Conservation (phyloP, 2,888 invertebrate species). For the Zaprionus lineosus region DNA sequence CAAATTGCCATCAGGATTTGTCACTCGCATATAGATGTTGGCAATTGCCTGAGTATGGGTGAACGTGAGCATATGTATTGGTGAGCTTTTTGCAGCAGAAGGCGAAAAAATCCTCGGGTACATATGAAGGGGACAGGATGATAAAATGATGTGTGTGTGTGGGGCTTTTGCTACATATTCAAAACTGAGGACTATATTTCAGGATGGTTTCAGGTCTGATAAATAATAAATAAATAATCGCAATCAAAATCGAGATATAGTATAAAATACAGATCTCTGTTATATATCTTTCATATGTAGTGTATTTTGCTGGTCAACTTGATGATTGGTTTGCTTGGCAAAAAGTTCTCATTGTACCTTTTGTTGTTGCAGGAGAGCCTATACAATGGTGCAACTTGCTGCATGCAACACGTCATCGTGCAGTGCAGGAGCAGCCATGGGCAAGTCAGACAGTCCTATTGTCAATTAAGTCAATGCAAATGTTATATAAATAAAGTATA, state of each 20-base stretch:
- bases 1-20: too few relatives aligned
- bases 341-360: conserved; percentile 23
- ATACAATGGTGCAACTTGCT: conserved; percentile 16
- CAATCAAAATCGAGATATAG: too few relatives aligned
- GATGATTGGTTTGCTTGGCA: conserved; percentile 2
- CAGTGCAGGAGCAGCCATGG: conserved; percentile 26
- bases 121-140: not conserved
- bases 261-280: not conserved
- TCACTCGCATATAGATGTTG: too few relatives aligned
- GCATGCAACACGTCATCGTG: conserved; percentile 67
- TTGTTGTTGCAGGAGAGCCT: conserved; percentile 5
- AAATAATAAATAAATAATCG: too few relatives aligned
- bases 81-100: too few relatives aligned
- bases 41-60: too few relatives aligned
- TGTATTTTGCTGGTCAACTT: conserved; percentile 11
- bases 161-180: too few relatives aligned
- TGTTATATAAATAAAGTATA: conserved; percentile 56
- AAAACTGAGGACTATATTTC: too few relatives aligned
- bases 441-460: conserved; percentile 50
- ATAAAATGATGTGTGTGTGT: too few relatives aligned
- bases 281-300: not conserved
- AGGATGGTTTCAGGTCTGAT: too few relatives aligned
- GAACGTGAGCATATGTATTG: too few relatives aligned
- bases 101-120: not conserved
- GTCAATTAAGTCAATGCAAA: conserved; percentile 68